phyloP scores from a whole-genome alignment of 2,113 vertebrate species.

The Tautogolabrus adspersus region DNA sequence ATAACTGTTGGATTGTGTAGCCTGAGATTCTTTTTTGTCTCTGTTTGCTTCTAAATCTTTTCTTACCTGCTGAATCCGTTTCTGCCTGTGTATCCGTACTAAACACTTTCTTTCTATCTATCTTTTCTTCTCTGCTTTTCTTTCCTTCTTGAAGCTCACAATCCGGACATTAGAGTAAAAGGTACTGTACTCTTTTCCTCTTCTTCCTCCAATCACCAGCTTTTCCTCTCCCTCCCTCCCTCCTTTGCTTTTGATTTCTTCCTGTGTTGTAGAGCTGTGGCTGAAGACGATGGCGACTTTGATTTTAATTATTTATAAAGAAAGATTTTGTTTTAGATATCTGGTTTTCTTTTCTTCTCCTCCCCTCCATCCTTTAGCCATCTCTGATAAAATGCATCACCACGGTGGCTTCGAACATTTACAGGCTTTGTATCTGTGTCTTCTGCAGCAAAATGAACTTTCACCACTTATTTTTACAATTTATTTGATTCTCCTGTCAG shows the following conservation, averaged over 20 bases:
- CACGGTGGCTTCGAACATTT: slow-evolving; percentile 19
- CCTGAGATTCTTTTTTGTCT: neutral
- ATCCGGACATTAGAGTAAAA: slow-evolving; percentile 99
- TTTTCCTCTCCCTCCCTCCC: slow-evolving; percentile 33
- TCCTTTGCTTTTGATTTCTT: slow-evolving; percentile 33
- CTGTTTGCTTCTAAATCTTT: neutral
- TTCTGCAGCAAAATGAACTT: neutral
- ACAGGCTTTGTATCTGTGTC: neutral
- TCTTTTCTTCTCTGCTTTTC: slow-evolving; percentile 39
- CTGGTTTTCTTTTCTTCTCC: slow-evolving; percentile 5
- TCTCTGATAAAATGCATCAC: neutral
- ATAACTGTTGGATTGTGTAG: neutral
- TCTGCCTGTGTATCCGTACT: slow-evolving; percentile 70
- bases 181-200: slow-evolving; percentile 92
- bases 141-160: slow-evolving; percentile 91
- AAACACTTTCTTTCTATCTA: slow-evolving; percentile 71
- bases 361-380: slow-evolving; percentile 28
- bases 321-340: neutral
- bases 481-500: neutral
- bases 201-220: slow-evolving; percentile 61
- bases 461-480: neutral
- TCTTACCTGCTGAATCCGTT: neutral
- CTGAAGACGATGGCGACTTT: neutral
- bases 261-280: slow-evolving; percentile 17
- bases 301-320: neutral